phyloP scores from a whole-genome alignment of 1,140 invertebrate species.

The Octopus bimaculoides region DNA sequence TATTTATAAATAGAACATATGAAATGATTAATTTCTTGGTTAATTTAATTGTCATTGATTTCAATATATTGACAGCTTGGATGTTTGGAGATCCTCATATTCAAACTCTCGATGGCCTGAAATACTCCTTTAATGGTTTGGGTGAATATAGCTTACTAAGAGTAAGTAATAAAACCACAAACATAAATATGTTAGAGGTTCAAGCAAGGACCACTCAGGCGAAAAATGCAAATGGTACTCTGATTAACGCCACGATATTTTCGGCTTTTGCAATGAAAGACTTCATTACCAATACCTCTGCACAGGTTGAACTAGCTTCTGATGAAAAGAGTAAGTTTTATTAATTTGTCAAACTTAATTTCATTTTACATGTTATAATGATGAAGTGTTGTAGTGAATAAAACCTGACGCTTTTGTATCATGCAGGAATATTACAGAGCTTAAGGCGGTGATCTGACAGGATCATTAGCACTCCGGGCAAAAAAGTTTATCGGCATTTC shows the following conservation, averaged over 20 bases:
- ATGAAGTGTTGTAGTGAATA: too few relatives aligned
- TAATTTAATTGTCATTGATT: too few relatives aligned
- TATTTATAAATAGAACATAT: too few relatives aligned
- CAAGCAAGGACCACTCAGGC: slow-evolving; percentile 22
- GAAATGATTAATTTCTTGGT: too few relatives aligned
- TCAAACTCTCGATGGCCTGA: slow-evolving; percentile 22
- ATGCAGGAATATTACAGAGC: too few relatives aligned
- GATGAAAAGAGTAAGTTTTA: slow-evolving; percentile 14
- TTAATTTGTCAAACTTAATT: too few relatives aligned
- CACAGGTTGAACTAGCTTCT: slow-evolving; percentile 24
- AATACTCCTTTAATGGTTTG: slow-evolving; percentile 28
- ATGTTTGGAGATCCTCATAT: slow-evolving; percentile 28
- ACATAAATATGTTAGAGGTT: slow-evolving; percentile 14
- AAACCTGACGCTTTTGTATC: too few relatives aligned
- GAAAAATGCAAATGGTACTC: slow-evolving; percentile 17
- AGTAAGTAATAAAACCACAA: neutral
- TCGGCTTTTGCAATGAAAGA: slow-evolving; percentile 28
- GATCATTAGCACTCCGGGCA: too few relatives aligned
- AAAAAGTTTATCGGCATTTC: too few relatives aligned
- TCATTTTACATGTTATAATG: too few relatives aligned
- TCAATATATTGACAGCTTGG: slow-evolving; percentile 15
- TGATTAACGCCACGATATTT: slow-evolving; percentile 30
- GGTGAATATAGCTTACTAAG: slow-evolving; percentile 23
- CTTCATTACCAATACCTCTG: slow-evolving; percentile 1
- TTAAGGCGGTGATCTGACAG: too few relatives aligned